Percentiles rank a stretch among this genome's conserved stretches.
Conservation (phyloP, 2,797 vertebrate genomes). For the Lepilemur ruficaudatus region DNA sequence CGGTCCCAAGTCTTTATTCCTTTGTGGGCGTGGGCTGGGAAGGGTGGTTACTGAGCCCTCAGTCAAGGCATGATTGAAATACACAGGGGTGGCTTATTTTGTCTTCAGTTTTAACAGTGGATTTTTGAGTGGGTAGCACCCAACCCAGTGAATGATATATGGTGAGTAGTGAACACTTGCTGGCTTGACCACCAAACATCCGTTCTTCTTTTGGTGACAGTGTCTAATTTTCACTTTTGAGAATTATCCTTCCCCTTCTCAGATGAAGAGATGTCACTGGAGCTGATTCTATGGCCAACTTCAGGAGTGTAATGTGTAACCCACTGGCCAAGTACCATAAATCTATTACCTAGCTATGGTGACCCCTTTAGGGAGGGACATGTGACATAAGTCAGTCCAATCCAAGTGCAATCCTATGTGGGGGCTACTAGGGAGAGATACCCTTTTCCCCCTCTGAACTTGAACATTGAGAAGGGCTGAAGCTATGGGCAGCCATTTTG, state of each 20-base stretch:
- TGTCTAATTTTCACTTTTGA: not conserved
- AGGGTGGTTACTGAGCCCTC: not conserved
- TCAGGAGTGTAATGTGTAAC: not conserved
- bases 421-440: not conserved
- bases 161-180: not conserved
- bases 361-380: not conserved
- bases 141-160: not conserved
- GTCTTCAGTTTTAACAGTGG: not conserved
- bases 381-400: not conserved
- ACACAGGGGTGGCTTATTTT: not conserved
- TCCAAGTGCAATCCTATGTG: not conserved
- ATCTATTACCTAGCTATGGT: not conserved
- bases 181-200: not conserved
- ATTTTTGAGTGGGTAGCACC: not conserved
- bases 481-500: not conserved
- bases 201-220: not conserved
- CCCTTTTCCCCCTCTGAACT: not conserved
- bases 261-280: not conserved
- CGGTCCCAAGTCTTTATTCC: rapidly evolving
- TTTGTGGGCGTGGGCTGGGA: not conserved
- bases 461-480: not conserved
- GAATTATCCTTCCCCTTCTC: not conserved
- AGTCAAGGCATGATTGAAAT: not conserved
- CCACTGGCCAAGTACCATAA: not conserved
- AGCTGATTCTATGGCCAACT: not conserved